phyloP scores from a whole-genome alignment of 2,888 invertebrate species.

The Glaucopsyche alexis region DNA sequence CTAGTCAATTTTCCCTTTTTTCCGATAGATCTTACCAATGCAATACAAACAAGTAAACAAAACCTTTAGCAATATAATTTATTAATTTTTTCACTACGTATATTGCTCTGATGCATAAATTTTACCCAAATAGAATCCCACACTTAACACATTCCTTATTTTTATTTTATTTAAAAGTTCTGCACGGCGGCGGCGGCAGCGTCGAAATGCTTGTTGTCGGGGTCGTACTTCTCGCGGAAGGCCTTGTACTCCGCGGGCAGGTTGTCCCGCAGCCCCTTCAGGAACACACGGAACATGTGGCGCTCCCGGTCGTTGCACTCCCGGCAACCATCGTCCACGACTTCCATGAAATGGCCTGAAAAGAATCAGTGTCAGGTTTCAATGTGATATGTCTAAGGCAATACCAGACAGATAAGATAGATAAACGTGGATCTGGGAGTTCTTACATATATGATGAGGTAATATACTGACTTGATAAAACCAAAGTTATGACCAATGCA shows the following conservation, averaged over 20 bases:
- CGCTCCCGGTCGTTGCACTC: constrained; percentile 20
- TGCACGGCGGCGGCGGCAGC: not conserved
- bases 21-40: too few relatives aligned
- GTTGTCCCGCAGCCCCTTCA: not conserved
- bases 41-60: too few relatives aligned
- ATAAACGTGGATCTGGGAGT: too few relatives aligned
- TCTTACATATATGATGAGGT: too few relatives aligned
- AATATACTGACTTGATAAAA: too few relatives aligned
- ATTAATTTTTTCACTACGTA: too few relatives aligned
- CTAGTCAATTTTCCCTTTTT: too few relatives aligned
- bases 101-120: too few relatives aligned
- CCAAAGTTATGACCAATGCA: too few relatives aligned
- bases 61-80: too few relatives aligned
- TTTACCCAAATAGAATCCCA: too few relatives aligned
- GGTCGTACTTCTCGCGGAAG: constrained; percentile 17
- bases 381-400: not conserved
- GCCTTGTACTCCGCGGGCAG: constrained; percentile 11
- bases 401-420: not conserved
- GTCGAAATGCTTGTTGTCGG: constrained; percentile 12
- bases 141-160: not conserved
- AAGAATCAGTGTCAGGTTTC: not conserved
- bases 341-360: constrained; percentile 18
- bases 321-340: constrained; percentile 12
- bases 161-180: not conserved
- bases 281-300: constrained; percentile 4